Evolutionary conservation across 1,140 invertebrate genomes (phyloP), one percentile per base, ranked within the genome.

Genomic region (Carcinoscorpius rotundicauda): DNA sequence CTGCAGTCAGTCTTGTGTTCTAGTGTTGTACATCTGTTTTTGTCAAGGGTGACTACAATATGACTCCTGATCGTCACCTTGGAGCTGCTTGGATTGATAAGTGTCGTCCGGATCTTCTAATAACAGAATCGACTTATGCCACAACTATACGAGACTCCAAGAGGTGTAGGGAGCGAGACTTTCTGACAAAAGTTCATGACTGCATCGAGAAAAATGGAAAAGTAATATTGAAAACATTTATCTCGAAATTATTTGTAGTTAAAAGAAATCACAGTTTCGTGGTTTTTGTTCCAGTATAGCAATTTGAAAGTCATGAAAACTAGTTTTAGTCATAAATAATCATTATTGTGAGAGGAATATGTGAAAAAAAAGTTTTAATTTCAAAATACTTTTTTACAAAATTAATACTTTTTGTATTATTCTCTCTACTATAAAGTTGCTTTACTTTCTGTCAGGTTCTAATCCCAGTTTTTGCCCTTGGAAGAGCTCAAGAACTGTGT

Each of bases 81-180:
- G 97, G 97, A 10, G 93, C 97, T 56, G 97, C 97, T 5, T 97
- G 93, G 91, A 98, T 99, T 72, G 95, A 98, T 75, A 95, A 97
- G 79, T 98, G 95, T 75, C 82, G 91, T 58, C 97, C 97, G 0
- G 93, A 98, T 78, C 78, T 99, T 29, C 81, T 99, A 0, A 99
- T 99, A 66, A 91, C 94, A 3, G 97, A 99, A 78, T 97, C 93
- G 10, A 99, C 97, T 1, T 99, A 99, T 80, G 97, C 96, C 0
- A 99, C 97, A 3, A 99, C 97, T 0, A 99, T 99, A 69, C 80
- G 97, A 72, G 97, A 99, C 80, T 99, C 96, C 0, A 99, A 99
- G 79, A 81, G 96, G 55, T 98, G 93, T 73, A 73, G 83, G 59
- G 97, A 99, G 77, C 83, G 96, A 72, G 97, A 99, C 78, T 99